phyloP scores from a whole-genome alignment of 2,888 invertebrate genomes.

The Mimas tiliae region DNA sequence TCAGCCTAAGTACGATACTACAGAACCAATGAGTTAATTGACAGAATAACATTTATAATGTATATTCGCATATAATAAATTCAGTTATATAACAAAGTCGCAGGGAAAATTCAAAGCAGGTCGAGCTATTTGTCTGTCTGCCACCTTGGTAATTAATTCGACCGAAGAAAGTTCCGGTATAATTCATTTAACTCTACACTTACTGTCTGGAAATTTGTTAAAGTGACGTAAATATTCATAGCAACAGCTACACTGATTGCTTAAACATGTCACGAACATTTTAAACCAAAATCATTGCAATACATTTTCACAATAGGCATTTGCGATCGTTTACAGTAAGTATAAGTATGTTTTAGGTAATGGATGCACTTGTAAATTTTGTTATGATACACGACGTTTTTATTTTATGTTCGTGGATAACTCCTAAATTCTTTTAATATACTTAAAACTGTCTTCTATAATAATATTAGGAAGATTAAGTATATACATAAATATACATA shows the following conservation, averaged over 20 bases:
- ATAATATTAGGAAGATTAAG: no score
- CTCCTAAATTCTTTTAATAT: no score
- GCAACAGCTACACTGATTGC: conserved; percentile 1
- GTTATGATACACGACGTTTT: no score
- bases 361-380: no score
- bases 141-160: background rate
- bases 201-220: background rate
- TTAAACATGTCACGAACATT: background rate
- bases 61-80: background rate
- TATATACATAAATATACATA: no score
- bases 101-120: background rate
- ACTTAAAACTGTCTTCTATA: no score
- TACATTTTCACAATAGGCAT: background rate
- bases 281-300: background rate
- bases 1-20: no score
- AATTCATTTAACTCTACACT: background rate
- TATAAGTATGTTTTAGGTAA: no score
- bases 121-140: background rate
- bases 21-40: background rate
- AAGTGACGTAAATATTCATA: background rate
- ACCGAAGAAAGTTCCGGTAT: background rate
- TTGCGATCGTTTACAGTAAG: background rate
- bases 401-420: no score
- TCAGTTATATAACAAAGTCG: background rate
- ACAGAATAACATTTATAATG: background rate